Conservation (phyloP, 2,797 vertebrate species). For the Acanthornis magna region DNA sequence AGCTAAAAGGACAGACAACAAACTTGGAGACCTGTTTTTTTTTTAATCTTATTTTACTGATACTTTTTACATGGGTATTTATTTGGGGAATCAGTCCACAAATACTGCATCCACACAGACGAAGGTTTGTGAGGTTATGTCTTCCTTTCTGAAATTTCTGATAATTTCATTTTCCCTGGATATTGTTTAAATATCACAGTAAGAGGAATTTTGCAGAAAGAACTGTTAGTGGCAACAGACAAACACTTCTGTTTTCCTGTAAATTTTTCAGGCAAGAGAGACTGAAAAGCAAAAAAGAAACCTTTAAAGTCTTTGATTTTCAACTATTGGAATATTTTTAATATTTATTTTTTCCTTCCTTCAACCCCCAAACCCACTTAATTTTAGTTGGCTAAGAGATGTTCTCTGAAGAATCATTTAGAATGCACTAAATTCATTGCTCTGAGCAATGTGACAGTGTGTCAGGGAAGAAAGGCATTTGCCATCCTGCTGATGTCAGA, state of each 20-base stretch:
- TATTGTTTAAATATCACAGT: not conserved
- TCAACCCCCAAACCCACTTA: fast-evolving
- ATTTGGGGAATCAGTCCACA: not conserved
- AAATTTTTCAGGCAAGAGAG: not conserved
- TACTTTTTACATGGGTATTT: not conserved
- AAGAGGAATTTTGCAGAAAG: not conserved
- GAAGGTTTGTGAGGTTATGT: not conserved
- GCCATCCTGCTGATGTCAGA: not conserved
- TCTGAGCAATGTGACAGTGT: not conserved
- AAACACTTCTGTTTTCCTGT: not conserved
- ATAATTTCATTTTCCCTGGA: not conserved
- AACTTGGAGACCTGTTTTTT: not conserved
- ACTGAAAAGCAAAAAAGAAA: not conserved
- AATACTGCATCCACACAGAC: not conserved
- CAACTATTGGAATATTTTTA: not conserved
- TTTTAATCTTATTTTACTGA: not conserved
- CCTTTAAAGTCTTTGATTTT: not conserved
- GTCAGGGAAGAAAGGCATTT: not conserved
- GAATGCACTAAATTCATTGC: not conserved
- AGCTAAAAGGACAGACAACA: fast-evolving
- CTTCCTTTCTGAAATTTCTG: not conserved
- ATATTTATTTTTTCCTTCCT: not conserved
- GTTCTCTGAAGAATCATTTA: not conserved
- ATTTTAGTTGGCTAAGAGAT: not conserved
- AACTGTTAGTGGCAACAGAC: not conserved